Evolutionary conservation across 2,113 vertebrate species (phyloP), one percentile per base, ranked within the genome.

Genomic region (Calidris pygmaea): DNA sequence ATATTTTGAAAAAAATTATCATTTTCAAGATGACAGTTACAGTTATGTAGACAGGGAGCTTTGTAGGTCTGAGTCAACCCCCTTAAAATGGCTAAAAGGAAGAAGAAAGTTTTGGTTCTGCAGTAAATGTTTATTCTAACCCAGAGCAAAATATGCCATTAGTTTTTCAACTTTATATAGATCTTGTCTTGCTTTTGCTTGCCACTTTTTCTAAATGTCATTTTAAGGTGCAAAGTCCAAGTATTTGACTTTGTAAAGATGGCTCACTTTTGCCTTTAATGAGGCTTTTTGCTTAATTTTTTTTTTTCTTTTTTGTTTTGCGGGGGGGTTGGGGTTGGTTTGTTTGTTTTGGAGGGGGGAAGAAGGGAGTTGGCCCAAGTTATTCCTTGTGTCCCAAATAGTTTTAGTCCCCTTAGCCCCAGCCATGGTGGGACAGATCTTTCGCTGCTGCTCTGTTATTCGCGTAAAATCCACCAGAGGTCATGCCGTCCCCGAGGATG

Each of bases 401-500:
- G 18, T 20, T 63, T 2, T 26, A 67, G 8, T 23, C 23, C 58
- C n/a, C 2, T 4, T 10, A 29, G 9, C 9, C 17, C 50, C 15
- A 30, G 22, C 23, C 18, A 16, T 3, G 10, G 62, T 68, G 66
- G 39, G 53, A 21, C 1, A 14, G 35, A 3, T 22, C 37, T 9
- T 12, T 14, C 5, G 8, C 30, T 6, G 22, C 32, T 7, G 15
- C 77, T 65, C 65, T 90, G 79, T 85, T 62, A 37, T 95, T 96
- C 83, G 17, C 50, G 5, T 20, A 7, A 48, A 48, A 47, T 60
- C 94, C 96, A 85, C 34, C n/a, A 92, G 96, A 58, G 73, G 89
- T 92, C 93, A 90, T 13, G 41, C 70, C 45, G 19, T 35, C 85
- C 87, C 85, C 71, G 39, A 37, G 82, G 95, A 97, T 95, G 76